These are phyloP conservation scores for Lerista edwardsae DNA, from an alignment of 2,797 vertebrate genomes.

Conservation along the genomic window DNA sequence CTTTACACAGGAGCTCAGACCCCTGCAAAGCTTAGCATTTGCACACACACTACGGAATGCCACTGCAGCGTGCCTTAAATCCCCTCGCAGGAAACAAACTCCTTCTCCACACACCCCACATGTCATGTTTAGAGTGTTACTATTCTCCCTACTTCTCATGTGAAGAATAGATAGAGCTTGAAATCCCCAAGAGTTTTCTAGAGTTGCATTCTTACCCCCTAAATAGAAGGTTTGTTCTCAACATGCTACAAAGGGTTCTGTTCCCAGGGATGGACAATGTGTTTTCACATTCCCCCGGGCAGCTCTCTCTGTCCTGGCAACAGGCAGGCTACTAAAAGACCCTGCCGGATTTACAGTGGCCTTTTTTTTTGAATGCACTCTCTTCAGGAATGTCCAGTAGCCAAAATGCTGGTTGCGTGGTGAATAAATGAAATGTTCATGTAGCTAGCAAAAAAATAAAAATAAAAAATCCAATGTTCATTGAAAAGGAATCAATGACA, in stretches of 20 bases:
- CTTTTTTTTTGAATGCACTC: not conserved
- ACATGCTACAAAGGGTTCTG: not conserved
- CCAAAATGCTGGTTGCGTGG: not conserved
- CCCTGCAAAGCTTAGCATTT: no score
- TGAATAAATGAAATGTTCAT: slow-evolving; percentile 1
- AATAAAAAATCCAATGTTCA: not conserved
- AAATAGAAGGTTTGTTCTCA: not conserved
- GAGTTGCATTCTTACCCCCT: not conserved
- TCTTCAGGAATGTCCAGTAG: not conserved
- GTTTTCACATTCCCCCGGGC: not conserved
- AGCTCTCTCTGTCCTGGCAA: slow-evolving; percentile 19
- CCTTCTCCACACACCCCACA: not conserved
- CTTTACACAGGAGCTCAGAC: no score
- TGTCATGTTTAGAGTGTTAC: not conserved
- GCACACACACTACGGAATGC: no score
- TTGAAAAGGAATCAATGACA: not conserved
- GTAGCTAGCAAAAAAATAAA: not conserved
- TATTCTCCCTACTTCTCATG: not conserved
- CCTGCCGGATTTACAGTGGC: not conserved
- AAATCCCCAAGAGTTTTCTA: not conserved
- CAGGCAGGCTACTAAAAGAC: not conserved
- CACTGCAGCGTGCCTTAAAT: no score
- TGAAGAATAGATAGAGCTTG: not conserved
- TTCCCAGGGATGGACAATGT: not conserved
- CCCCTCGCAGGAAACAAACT: no score